A percentile compares a stretch with the other conserved stretches of the same genome.
These are phyloP conservation scores for Gadus chalcogrammus DNA, from an alignment of 2,113 vertebrate species.

Conservation along the genomic window DNA sequence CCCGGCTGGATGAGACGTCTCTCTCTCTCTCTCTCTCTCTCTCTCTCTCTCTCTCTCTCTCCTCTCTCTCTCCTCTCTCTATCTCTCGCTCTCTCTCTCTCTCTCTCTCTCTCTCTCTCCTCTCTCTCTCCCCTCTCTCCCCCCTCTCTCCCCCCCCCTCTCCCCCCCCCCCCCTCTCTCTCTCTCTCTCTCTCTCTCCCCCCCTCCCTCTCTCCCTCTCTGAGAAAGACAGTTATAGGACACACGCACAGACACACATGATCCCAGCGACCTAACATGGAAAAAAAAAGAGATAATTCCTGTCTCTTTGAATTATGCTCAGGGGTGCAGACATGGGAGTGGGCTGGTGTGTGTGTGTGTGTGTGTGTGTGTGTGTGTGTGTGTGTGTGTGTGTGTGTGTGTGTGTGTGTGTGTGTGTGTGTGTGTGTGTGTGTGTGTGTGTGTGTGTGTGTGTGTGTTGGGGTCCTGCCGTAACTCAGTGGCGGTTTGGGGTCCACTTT, in stretches of 20 bases:
- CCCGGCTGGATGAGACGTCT: conserved; percentile 34
- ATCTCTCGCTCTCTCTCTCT: no score
- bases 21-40: background rate
- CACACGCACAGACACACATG: background rate
- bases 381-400: no score
- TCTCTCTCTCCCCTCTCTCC: background rate
- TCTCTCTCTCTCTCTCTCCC: no score
- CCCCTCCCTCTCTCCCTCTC: background rate
- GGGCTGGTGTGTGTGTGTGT: background rate
- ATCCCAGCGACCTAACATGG: conserved; percentile 2
- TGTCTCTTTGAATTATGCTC: background rate
- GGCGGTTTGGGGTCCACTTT: background rate
- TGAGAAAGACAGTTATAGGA: background rate
- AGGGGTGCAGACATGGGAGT: conserved; percentile 2
- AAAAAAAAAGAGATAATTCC: conserved; percentile 15
- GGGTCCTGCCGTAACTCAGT: background rate
- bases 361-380: no score
- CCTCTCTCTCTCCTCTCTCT: no score
- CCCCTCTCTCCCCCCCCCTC: no score
- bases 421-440: no score
- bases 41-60: background rate
- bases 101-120: background rate
- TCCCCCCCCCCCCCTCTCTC: background rate
- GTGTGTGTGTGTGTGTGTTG: background rate
- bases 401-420: no score